These are phyloP conservation scores for Enteromius treurensis DNA, from an alignment of 2,797 vertebrate genomes.

Conservation along the genomic window DNA sequence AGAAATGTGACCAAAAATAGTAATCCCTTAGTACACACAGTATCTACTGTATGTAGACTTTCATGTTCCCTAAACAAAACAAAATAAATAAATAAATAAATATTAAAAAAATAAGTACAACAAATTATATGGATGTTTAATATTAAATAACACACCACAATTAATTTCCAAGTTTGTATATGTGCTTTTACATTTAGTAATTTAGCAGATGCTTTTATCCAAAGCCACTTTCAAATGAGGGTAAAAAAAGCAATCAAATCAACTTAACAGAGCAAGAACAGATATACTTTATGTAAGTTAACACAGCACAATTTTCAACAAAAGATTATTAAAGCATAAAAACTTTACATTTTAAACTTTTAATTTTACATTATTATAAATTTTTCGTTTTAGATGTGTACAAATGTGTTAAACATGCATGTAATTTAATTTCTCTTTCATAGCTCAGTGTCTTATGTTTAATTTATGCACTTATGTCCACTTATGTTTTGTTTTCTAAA, in stretches of 20 bases:
- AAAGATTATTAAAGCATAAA: neutral
- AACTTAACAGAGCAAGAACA: no score
- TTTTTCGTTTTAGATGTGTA: neutral
- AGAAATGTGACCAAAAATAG: slow-evolving; percentile 30
- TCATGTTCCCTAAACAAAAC: neutral
- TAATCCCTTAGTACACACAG: neutral
- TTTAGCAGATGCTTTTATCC: no score
- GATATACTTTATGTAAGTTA: neutral
- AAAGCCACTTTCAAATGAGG: no score
- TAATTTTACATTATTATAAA: neutral
- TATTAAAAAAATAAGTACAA: neutral
- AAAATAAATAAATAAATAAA: neutral
- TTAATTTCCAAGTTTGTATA: no score
- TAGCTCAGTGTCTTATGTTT: neutral
- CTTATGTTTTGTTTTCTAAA: no score
- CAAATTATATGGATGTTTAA: neutral
- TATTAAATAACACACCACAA: neutral
- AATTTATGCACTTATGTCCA: no score
- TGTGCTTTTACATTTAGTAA: no score
- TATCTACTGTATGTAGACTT: neutral
- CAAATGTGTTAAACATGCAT: neutral
- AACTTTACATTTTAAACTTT: neutral
- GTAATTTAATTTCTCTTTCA: neutral
- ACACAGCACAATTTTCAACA: neutral
- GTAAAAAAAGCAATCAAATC: no score